phyloP scores from a whole-genome alignment of 2,113 vertebrate species.

The Australoheros scitulus region DNA sequence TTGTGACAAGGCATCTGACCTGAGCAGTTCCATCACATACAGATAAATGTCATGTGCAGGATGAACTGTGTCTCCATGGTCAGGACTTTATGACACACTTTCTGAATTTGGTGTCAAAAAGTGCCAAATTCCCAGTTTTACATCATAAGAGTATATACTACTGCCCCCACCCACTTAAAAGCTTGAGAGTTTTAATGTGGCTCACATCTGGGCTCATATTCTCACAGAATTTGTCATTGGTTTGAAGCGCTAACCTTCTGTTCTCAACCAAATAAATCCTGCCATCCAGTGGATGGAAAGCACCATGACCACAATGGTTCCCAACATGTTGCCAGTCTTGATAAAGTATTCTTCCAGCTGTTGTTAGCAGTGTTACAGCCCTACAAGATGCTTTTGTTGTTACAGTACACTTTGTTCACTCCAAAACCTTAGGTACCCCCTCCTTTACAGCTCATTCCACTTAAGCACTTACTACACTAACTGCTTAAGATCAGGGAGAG shows the following conservation, averaged over 20 bases:
- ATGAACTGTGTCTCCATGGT: not conserved
- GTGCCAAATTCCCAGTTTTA: not conserved
- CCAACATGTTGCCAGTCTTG: not conserved
- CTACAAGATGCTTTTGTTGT: not conserved
- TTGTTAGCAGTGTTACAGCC: not conserved
- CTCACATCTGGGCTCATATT: not conserved
- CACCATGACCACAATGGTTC: not conserved
- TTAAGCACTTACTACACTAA: not conserved
- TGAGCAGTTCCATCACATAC: not conserved
- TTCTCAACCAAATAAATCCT: not conserved
- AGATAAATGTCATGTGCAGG: not conserved
- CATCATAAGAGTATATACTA: not conserved
- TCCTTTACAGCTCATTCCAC: accelerated
- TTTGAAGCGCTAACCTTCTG: not conserved
- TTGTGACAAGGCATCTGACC: not conserved
- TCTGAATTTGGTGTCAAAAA: not conserved
- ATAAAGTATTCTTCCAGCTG: not conserved
- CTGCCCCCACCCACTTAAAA: not conserved
- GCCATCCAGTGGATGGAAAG: slow-evolving; percentile 18
- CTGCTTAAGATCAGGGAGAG: not conserved
- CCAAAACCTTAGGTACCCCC: not conserved
- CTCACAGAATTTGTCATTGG: not conserved
- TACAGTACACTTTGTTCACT: not conserved
- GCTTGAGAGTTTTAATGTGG: not conserved
- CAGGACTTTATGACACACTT: not conserved